These are phyloP conservation scores for Sisor rabdophorus DNA, from an alignment of 2,113 vertebrate species.

Conservation along the genomic window DNA sequence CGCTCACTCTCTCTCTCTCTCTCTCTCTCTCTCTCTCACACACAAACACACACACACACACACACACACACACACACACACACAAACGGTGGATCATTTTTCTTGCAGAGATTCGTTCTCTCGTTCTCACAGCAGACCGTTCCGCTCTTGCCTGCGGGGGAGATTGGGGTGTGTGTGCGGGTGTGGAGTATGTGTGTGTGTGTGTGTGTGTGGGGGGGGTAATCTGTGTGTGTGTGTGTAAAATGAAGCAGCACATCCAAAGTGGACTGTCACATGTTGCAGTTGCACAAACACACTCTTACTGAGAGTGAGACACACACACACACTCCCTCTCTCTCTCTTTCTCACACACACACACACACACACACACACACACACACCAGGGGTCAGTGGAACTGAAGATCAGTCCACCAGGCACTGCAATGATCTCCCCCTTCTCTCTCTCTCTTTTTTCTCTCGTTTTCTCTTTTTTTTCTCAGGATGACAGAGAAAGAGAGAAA, in stretches of 20 bases:
- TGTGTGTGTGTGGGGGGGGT: slow-evolving; percentile 37
- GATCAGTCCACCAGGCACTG: slow-evolving; percentile 45
- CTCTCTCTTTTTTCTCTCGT: slow-evolving; percentile 14
- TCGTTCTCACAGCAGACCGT: slow-evolving; percentile 55
- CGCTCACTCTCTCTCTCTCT: background rate
- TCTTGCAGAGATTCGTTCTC: slow-evolving; percentile 35
- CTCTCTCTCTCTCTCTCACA: slow-evolving; percentile 5
- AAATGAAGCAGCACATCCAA: slow-evolving; percentile 56
- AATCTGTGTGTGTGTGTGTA: slow-evolving; percentile 42
- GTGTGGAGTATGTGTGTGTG: slow-evolving; percentile 50
- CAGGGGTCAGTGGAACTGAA: slow-evolving; percentile 47
- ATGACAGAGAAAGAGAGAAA: slow-evolving; percentile 49
- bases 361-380: too few species aligned
- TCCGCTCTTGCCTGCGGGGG: slow-evolving; percentile 61
- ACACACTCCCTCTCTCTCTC: background rate
- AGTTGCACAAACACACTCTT: slow-evolving; percentile 9
- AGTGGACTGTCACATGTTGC: slow-evolving; percentile 69
- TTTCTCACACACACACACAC: too few species aligned
- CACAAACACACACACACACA: too few species aligned
- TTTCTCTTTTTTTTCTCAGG: slow-evolving; percentile 44
- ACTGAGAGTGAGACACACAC: slow-evolving; percentile 35
- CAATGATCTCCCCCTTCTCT: slow-evolving; percentile 24
- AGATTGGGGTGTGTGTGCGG: slow-evolving; percentile 57
- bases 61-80: slow-evolving; percentile 25
- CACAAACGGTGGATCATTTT: slow-evolving; percentile 34